phyloP scores from a whole-genome alignment of 2,888 invertebrate genomes.

The Drosophila borealis region DNA sequence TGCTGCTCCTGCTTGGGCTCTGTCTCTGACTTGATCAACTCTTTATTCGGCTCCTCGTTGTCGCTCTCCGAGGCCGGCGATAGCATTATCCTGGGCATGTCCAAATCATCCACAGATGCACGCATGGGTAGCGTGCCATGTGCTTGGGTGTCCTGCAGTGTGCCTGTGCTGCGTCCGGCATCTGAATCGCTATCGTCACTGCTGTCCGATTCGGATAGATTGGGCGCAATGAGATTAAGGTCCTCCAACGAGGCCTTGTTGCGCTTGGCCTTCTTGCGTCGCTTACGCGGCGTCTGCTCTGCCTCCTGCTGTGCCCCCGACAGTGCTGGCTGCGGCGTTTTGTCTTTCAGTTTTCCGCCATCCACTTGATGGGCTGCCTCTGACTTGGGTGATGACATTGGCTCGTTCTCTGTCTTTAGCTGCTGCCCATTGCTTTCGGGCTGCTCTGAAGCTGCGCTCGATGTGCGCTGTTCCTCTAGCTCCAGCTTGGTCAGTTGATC shows the following conservation, averaged over 20 bases:
- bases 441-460: constrained; percentile 22
- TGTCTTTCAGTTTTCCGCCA: constrained; percentile 4
- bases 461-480: constrained; percentile 12
- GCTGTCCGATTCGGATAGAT: constrained; percentile 94
- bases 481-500: constrained; percentile 16
- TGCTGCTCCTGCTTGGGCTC: constrained; percentile 23
- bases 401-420: neutral
- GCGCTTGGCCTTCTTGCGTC: constrained; percentile 83
- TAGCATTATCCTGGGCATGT: constrained; percentile 81
- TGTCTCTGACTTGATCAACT: constrained; percentile 3
- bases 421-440: constrained; percentile 11
- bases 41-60: constrained; percentile 47
- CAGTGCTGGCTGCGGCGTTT: neutral
- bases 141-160: constrained; percentile 11
- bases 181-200: constrained; percentile 88
- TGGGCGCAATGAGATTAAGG: constrained; percentile 91
- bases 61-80: constrained; percentile 82
- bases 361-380: constrained; percentile 19
- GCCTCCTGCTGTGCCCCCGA: neutral
- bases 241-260: constrained; percentile 86
- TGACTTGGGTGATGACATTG: neutral
- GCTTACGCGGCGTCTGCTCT: constrained; percentile 73
- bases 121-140: constrained; percentile 52
- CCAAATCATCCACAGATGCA: constrained; percentile 64
- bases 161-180: constrained; percentile 40